Conservation (phyloP, 1,140 invertebrate genomes). For the Eurosta solidaginis region DNA sequence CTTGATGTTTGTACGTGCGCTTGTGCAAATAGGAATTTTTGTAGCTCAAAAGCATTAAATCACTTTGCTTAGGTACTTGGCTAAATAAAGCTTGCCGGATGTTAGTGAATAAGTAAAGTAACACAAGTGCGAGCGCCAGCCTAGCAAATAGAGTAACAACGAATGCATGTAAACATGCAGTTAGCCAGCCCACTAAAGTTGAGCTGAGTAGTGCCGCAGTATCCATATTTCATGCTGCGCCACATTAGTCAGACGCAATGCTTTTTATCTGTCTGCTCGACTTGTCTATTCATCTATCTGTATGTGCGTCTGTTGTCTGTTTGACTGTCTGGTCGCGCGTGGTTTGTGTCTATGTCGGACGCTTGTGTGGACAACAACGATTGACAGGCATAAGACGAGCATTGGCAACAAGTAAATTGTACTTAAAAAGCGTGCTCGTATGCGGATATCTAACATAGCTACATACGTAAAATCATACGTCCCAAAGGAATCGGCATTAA, state of each 20-base stretch:
- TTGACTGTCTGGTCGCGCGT: neutral
- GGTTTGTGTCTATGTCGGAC: too few relatives aligned
- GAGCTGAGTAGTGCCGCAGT: neutral
- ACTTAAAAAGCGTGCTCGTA: too few relatives aligned
- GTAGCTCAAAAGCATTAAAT: neutral
- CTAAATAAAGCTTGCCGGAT: too few relatives aligned
- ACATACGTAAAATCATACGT: too few relatives aligned
- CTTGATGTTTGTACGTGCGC: neutral
- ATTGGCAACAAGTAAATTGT: neutral
- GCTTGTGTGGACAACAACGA: neutral
- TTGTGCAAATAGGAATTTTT: neutral
- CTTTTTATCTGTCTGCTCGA: constrained; percentile 2
- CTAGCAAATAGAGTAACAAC: too few relatives aligned
- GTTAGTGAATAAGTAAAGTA: neutral
- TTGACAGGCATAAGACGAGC: neutral
- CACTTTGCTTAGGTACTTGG: too few relatives aligned
- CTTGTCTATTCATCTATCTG: neutral
- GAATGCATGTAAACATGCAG: too few relatives aligned
- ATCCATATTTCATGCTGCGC: constrained; percentile 18
- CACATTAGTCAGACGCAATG: constrained; percentile 21
- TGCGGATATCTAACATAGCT: too few relatives aligned
- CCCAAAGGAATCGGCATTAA: too few relatives aligned
- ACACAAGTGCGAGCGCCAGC: neutral
- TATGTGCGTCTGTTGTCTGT: too few relatives aligned
- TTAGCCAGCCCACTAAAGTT: too few relatives aligned